Percentiles rank a stretch among this genome's conserved stretches.
These are phyloP conservation scores for Bactericera cockerelli DNA, from an alignment of 1,140 invertebrate genomes.

Conservation along the genomic window DNA sequence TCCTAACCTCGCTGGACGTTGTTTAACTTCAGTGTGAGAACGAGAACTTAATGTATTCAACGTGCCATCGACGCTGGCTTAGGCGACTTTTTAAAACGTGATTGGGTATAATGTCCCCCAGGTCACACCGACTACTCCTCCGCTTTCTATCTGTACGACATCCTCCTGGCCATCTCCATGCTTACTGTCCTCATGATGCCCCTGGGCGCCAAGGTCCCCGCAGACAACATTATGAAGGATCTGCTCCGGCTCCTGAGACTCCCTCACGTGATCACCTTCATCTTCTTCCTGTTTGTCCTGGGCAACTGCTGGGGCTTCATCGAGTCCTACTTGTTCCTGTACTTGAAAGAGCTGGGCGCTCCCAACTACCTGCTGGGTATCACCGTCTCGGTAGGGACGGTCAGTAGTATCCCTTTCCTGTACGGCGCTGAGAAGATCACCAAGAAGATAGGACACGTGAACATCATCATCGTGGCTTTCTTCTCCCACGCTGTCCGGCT, in stretches of 20 bases:
- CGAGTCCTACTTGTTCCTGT: conserved; percentile 68
- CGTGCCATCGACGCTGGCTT: too few species aligned
- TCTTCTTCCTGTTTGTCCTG: conserved; percentile 56
- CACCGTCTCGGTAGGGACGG: conserved; percentile 61
- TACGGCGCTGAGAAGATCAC: conserved; percentile 64
- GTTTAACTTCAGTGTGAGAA: too few species aligned
- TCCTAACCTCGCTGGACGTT: too few species aligned
- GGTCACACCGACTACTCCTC: conserved; percentile 62
- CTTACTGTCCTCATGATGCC: conserved; percentile 53
- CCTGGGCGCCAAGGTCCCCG: conserved; percentile 49
- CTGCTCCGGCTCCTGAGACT: conserved; percentile 51
- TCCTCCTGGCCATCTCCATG: conserved; percentile 47
- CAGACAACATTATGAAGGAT: conserved; percentile 51
- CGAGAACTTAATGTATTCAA: too few species aligned
- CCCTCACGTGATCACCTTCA: conserved; percentile 55
- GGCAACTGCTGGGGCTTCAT: conserved; percentile 73
- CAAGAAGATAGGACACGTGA: conserved; percentile 61
- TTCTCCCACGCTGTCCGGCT: conserved; percentile 60
- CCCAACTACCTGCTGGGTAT: conserved; percentile 64
- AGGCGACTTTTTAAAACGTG: too few species aligned
- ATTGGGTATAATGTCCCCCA: too few species aligned
- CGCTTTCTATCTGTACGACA: conserved; percentile 58
- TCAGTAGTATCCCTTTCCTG: conserved; percentile 64
- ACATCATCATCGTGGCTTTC: conserved; percentile 64
- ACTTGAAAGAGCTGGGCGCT: conserved; percentile 60